These are phyloP conservation scores for Elymnias hypermnestra DNA, from an alignment of 1,140 invertebrate species.

Conservation along the genomic window DNA sequence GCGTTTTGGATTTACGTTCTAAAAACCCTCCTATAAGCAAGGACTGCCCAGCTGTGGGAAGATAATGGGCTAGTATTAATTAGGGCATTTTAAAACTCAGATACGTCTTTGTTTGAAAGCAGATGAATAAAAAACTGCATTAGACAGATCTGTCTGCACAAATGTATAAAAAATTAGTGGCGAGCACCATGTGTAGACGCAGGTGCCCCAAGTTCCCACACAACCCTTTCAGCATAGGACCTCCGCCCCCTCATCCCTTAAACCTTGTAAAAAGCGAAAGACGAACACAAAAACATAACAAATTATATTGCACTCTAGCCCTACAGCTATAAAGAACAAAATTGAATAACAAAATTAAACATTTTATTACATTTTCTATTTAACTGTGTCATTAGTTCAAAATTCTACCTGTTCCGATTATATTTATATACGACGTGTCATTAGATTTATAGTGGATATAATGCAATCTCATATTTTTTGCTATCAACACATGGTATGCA, in stretches of 20 bases:
- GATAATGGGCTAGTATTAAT: too few species aligned
- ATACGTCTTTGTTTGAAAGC: slow-evolving; percentile 12
- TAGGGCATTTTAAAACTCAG: too few species aligned
- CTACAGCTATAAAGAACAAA: neutral
- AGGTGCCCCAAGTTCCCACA: slow-evolving; percentile 73
- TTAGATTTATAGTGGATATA: slow-evolving; percentile 74
- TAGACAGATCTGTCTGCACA: slow-evolving; percentile 62
- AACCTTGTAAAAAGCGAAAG: slow-evolving; percentile 46
- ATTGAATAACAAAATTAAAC: slow-evolving; percentile 6
- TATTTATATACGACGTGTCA: slow-evolving; percentile 72
- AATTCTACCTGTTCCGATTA: slow-evolving; percentile 73
- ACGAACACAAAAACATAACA: slow-evolving; percentile 16
- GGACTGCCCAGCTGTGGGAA: too few species aligned
- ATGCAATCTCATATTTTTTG: slow-evolving; percentile 67
- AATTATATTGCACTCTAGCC: too few species aligned
- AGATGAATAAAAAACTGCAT: slow-evolving; percentile 69
- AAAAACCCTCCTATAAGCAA: too few species aligned
- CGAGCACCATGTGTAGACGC: slow-evolving; percentile 71
- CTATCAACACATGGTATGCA: slow-evolving; percentile 12
- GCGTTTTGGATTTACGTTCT: too few species aligned
- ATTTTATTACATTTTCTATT: slow-evolving; percentile 20
- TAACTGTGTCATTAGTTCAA: slow-evolving; percentile 47
- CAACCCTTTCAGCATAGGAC: slow-evolving; percentile 67
- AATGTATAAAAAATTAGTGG: slow-evolving; percentile 65
- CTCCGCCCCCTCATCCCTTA: slow-evolving; percentile 45